Evolutionary conservation across 2,797 vertebrate genomes (phyloP), one percentile per base, ranked within the genome.

Genomic region (Otus scops): DNA sequence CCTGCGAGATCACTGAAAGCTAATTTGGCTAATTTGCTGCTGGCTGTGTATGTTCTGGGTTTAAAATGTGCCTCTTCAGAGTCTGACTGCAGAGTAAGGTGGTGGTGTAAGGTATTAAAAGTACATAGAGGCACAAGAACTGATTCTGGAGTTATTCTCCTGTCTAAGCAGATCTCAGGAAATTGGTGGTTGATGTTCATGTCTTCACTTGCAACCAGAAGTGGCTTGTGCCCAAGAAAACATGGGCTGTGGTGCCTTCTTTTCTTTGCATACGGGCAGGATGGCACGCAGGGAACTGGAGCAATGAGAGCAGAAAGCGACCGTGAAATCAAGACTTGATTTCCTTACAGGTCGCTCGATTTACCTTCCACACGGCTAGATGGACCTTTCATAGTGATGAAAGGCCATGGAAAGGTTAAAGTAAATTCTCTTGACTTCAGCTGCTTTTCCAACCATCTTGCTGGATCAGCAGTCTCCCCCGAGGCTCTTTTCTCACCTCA

Each of bases 241-340:
- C 5, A 0, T 0, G 36, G n/a, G 20, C 59, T n/a, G 34, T 0
- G 4, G 24, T 38, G 34, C 13, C 74, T 82, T 59, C 36, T 38
- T 17, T 24, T 32, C 56, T 54, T 9, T 22, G 19, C 1, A 0
- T 27, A 4, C 0, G 36, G 17, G 23, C 24, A 75, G 74, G 47
- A 39, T 32, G 38, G 32, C 47, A 16, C 11, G 5, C 3, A 3
- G 47, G 28, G 26, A 18, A 57, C 9, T 2, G 1, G 34, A 43
- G 47, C 51, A 11, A 30, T 0, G 32, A 27, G 28, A 50, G 27
- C 7, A 77, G 51, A 71, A 86, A 38, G 19, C 0, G 0, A 6
- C 30, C 0, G 0, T 39, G 71, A 76, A 77, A 83, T 65, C 47
- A 53, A 45, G 32, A 5, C 30, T 3, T 17, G 41, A 54, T 56